A percentile compares a stretch with the other conserved stretches of the same genome.
Evolutionary conservation across 2,113 vertebrate genomes (phyloP).

Genomic region (Tinamus guttatus): DNA sequence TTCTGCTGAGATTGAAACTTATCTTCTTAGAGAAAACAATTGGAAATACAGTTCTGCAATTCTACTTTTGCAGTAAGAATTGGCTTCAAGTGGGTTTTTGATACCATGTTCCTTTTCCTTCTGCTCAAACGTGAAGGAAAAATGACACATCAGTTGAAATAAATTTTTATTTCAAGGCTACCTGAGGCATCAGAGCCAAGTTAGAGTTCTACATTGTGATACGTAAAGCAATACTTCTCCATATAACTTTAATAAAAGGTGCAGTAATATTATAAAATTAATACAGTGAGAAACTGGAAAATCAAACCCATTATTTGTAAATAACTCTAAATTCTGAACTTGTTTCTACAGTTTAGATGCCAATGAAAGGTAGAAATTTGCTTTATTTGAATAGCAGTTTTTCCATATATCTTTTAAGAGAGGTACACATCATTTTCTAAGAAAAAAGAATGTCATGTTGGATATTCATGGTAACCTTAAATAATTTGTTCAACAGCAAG

Average conservation of each 20-base stretch:
- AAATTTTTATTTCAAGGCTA: background rate
- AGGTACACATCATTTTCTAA: background rate
- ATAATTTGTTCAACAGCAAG: background rate
- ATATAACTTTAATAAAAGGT: background rate
- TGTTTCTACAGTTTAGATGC: background rate
- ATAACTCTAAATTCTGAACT: background rate
- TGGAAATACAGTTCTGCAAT: background rate
- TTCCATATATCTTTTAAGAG: background rate
- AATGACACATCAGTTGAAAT: background rate
- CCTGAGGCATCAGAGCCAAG: background rate
- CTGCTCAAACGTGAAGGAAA: background rate
- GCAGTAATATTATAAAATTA: background rate
- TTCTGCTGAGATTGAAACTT: background rate
- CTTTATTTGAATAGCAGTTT: background rate
- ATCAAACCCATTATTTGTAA: background rate
- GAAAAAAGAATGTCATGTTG: background rate
- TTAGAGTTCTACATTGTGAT: background rate
- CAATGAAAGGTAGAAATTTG: accelerated
- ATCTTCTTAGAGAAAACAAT: background rate
- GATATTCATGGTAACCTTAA: background rate
- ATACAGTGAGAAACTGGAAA: background rate
- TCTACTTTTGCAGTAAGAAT: background rate
- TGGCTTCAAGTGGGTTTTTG: background rate
- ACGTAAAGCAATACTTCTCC: background rate
- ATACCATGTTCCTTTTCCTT: background rate